These are phyloP conservation scores for Aphidius colemani DNA, from an alignment of 2,888 invertebrate species.

Conservation along the genomic window DNA sequence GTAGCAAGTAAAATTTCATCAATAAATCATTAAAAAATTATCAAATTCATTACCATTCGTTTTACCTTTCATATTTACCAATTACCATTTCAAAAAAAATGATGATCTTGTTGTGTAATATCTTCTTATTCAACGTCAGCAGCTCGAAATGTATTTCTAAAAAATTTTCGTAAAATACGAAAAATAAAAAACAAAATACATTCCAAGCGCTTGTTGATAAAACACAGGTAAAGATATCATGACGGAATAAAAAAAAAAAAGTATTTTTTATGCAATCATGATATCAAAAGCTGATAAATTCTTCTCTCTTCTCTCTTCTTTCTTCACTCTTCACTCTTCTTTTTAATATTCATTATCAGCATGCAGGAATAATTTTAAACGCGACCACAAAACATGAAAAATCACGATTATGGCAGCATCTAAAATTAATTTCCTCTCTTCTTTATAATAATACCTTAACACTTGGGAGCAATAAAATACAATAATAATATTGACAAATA, in stretches of 20 bases:
- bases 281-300: constrained; percentile 38
- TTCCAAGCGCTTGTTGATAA: neutral
- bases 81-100: too few relatives aligned
- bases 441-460: constrained; percentile 43
- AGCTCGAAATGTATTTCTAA: constrained; percentile 14
- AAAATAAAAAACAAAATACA: constrained; percentile 12
- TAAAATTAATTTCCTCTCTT: constrained; percentile 21
- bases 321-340: constrained; percentile 33
- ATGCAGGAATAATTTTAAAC: constrained; percentile 17
- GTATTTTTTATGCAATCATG: constrained; percentile 29
- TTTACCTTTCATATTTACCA: too few relatives aligned
- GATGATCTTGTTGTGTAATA: too few relatives aligned
- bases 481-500: constrained; percentile 31
- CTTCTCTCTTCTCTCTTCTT: constrained; percentile 40
- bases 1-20: too few relatives aligned
- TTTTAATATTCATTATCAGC: constrained; percentile 7
- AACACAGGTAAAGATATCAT: constrained; percentile 13
- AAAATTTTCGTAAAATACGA: neutral
- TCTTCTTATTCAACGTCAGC: constrained; percentile 10
- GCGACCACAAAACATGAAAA: constrained; percentile 49
- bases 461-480: constrained; percentile 41
- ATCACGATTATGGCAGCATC: constrained; percentile 25
- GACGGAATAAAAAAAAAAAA: too few relatives aligned
- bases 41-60: too few relatives aligned
- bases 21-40: too few relatives aligned